Evolutionary conservation across 2,113 vertebrate species (phyloP).

Genomic region (Equus quagga): DNA sequence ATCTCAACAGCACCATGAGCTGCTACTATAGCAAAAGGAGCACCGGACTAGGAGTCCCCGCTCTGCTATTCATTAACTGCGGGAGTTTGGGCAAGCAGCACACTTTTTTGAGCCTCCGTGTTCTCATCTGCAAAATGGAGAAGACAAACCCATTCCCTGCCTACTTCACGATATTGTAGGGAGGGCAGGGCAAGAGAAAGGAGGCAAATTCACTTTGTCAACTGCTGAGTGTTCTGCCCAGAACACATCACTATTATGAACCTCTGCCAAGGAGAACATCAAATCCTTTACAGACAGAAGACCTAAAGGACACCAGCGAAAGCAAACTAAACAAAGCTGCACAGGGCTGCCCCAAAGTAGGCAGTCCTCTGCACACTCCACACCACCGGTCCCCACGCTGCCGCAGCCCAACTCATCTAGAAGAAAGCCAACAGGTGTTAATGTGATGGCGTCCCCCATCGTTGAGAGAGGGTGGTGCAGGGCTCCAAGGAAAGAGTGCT

Average conservation of each 20-base stretch:
- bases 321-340: slow-evolving; percentile 44
- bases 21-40: not conserved
- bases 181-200: not conserved
- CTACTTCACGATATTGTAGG: not conserved
- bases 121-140: slow-evolving; percentile 13
- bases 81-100: not conserved
- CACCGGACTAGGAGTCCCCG: not conserved
- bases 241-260: not conserved
- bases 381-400: not conserved
- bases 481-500: not conserved
- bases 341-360: not conserved
- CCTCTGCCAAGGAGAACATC: not conserved
- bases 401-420: not conserved
- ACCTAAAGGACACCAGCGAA: slow-evolving; percentile 2
- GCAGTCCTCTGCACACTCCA: not conserved
- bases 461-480: not conserved
- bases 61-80: not conserved
- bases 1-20: not conserved
- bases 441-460: not conserved
- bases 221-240: not conserved
- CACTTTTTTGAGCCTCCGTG: not conserved
- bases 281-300: not conserved
- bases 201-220: not conserved
- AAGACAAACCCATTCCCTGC: not conserved
- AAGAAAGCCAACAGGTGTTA: not conserved